Evolutionary conservation across 2,113 vertebrate genomes (phyloP).

Genomic region (Phrynosoma blainvillii): DNA sequence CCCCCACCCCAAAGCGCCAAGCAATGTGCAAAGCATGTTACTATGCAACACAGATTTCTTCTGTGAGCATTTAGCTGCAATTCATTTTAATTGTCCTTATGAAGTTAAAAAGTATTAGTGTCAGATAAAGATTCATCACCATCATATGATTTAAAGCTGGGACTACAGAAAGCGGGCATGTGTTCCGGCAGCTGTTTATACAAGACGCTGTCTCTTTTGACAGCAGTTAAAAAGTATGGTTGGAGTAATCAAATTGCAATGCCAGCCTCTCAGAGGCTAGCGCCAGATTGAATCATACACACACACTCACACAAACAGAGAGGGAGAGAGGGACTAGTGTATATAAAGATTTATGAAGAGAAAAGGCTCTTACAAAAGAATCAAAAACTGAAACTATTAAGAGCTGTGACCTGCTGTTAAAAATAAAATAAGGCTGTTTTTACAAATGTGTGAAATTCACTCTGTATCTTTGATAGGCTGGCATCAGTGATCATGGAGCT

Average conservation of each 20-base stretch:
- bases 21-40: slow-evolving; percentile 5
- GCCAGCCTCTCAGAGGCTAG: slow-evolving; percentile 79
- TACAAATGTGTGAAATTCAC: not conserved
- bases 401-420: too few species aligned
- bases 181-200: slow-evolving; percentile 82
- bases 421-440: not conserved
- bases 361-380: too few species aligned
- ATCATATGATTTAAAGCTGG: slow-evolving; percentile 72
- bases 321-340: not conserved
- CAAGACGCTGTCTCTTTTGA: slow-evolving; percentile 80
- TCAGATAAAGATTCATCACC: slow-evolving; percentile 82
- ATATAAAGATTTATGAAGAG: not conserved
- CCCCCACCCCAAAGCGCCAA: not conserved
- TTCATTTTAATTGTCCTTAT: slow-evolving; percentile 84
- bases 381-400: not conserved
- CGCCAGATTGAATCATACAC: slow-evolving; percentile 80
- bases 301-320: not conserved
- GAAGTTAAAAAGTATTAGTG: slow-evolving; percentile 85
- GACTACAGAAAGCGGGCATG: slow-evolving; percentile 77
- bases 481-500: too few species aligned
- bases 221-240: slow-evolving; percentile 85
- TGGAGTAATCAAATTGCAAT: slow-evolving; percentile 74
- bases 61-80: slow-evolving; percentile 78
- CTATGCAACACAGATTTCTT: slow-evolving; percentile 72
- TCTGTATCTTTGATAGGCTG: not conserved